These are phyloP conservation scores for Phengaris arion DNA, from an alignment of 2,888 invertebrate species.

Conservation along the genomic window DNA sequence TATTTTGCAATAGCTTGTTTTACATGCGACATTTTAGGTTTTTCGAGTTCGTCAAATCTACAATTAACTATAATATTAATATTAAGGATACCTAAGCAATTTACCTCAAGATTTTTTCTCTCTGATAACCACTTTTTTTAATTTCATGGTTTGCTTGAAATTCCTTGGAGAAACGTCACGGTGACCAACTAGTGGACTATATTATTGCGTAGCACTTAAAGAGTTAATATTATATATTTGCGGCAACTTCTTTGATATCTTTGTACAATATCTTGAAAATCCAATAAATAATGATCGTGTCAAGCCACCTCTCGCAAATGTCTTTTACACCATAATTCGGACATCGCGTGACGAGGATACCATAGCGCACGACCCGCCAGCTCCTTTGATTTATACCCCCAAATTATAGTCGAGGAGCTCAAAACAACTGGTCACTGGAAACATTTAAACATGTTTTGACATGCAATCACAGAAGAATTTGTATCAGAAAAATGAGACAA, in stretches of 20 bases:
- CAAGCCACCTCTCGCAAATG: constrained; percentile 47
- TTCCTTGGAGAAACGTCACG: too few species aligned
- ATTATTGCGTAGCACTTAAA: background rate
- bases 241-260: background rate
- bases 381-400: constrained; percentile 28
- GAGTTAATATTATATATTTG: background rate
- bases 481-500: background rate
- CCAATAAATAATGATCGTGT: background rate
- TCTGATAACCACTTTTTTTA: too few species aligned
- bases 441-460: constrained; percentile 19
- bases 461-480: constrained; percentile 6
- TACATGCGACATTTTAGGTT: background rate
- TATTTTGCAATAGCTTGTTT: too few species aligned
- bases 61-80: too few species aligned
- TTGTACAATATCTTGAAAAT: background rate
- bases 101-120: too few species aligned
- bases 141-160: too few species aligned
- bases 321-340: constrained; percentile 66
- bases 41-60: too few species aligned
- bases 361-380: constrained; percentile 32
- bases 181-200: background rate
- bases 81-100: too few species aligned
- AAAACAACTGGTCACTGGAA: constrained; percentile 6
- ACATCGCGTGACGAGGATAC: constrained; percentile 66
- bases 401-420: constrained; percentile 28